Evolutionary conservation across 2,888 invertebrate genomes (phyloP).

Genomic region (Blera fallax): DNA sequence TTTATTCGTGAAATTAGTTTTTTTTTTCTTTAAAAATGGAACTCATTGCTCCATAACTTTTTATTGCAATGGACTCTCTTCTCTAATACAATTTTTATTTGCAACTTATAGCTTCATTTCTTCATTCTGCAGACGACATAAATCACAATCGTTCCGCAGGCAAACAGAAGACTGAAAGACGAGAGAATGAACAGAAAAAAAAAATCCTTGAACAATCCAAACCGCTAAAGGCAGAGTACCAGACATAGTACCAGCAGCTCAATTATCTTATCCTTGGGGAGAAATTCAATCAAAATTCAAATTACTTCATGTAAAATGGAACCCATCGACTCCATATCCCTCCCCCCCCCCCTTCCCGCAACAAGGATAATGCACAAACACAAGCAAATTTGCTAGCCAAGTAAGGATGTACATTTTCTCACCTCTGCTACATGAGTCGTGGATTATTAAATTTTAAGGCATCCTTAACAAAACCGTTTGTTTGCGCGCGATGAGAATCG

Average conservation of each 20-base stretch:
- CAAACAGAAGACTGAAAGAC: background rate
- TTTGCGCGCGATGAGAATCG: conserved; percentile 21
- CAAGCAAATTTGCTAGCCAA: background rate
- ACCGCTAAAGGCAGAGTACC: conserved; percentile 20
- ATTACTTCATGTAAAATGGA: conserved; percentile 70
- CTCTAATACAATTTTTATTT: conserved; percentile 45
- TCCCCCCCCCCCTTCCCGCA: background rate
- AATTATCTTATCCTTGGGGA: conserved; percentile 71
- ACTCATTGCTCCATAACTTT: conserved; percentile 50
- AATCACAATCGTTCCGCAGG: conserved; percentile 34
- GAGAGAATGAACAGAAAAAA: background rate
- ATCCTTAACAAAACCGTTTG: conserved; percentile 13
- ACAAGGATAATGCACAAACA: conserved; percentile 1
- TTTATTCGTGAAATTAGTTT: conserved; percentile 41
- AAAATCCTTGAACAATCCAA: conserved; percentile 17
- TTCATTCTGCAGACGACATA: conserved; percentile 46
- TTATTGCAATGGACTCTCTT: conserved; percentile 51
- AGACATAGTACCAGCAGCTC: conserved; percentile 36
- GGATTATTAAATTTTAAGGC: conserved; percentile 61
- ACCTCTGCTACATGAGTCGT: conserved; percentile 34
- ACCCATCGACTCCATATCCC: background rate
- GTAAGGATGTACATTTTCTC: conserved; percentile 28
- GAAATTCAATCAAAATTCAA: conserved; percentile 73
- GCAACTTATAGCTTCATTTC: conserved; percentile 54
- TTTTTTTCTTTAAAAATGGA: conserved; percentile 8